These are phyloP conservation scores for Coremacera marginata DNA, from an alignment of 2,888 invertebrate species.

Conservation along the genomic window DNA sequence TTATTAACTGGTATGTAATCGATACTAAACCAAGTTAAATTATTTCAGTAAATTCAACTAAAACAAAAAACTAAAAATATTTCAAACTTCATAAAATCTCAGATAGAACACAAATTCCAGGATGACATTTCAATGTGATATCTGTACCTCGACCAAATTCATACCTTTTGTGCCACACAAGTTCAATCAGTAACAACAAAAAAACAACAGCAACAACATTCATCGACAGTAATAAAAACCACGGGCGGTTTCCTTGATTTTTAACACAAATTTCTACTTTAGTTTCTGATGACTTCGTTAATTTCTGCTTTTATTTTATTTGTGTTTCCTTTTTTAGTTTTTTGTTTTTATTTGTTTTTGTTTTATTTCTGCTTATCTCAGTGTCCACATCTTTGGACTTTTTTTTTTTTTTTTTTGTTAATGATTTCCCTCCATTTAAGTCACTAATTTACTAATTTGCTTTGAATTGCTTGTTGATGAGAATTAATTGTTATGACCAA, in stretches of 20 bases:
- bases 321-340: not conserved
- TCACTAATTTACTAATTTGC: constrained; percentile 48
- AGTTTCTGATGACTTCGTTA: constrained; percentile 34
- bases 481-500: constrained; percentile 46
- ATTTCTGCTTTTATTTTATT: constrained; percentile 11
- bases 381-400: not conserved
- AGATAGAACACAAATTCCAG: not conserved
- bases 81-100: not conserved
- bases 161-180: not conserved
- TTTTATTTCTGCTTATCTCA: not conserved
- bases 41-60: too few relatives aligned
- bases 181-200: not conserved
- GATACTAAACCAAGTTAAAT: too few relatives aligned
- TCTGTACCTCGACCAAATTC: not conserved
- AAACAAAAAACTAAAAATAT: not conserved
- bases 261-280: constrained; percentile 29
- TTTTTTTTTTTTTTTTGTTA: not conserved
- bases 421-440: constrained; percentile 33
- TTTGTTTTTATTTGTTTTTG: not conserved
- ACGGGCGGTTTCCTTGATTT: constrained; percentile 28
- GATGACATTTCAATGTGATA: constrained; percentile 14
- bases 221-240: constrained; percentile 25
- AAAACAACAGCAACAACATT: not conserved
- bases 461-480: constrained; percentile 46
- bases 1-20: too few relatives aligned